Evolutionary conservation across 2,797 vertebrate species (phyloP).

Genomic region (Clarias fuscus): DNA sequence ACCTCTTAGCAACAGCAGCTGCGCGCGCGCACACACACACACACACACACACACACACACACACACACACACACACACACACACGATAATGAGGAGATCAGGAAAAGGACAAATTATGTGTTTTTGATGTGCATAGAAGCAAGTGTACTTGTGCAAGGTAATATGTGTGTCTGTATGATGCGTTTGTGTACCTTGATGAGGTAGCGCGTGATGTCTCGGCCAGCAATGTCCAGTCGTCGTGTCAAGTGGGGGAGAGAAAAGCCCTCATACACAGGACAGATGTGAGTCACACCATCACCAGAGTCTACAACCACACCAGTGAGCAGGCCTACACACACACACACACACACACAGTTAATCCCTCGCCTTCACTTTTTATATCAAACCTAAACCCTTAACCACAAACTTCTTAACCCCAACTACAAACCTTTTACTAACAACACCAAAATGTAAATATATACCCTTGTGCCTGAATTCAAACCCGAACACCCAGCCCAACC

Average conservation of each 20-base stretch:
- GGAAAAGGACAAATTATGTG: neutral
- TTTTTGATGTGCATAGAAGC: neutral
- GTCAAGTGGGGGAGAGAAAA: conserved; percentile 90
- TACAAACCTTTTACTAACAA: neutral
- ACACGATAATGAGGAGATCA: neutral
- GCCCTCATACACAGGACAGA: conserved; percentile 90
- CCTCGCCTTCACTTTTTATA: neutral
- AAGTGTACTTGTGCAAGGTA: conserved; percentile 78
- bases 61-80: neutral
- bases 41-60: neutral
- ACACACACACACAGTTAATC: neutral
- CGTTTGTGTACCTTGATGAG: conserved; percentile 84
- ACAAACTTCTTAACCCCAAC: neutral
- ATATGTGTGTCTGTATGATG: conserved; percentile 48
- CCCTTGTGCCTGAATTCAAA: neutral
- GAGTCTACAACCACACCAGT: conserved; percentile 90
- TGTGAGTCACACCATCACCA: conserved; percentile 89
- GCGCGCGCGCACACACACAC: neutral
- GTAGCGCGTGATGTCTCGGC: conserved; percentile 88
- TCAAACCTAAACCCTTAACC: neutral
- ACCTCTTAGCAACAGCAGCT: conserved; percentile 84
- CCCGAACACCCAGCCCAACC: neutral
- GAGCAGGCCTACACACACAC: conserved; percentile 73
- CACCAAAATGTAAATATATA: neutral
- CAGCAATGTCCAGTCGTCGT: conserved; percentile 86